Evolutionary conservation across 2,888 invertebrate species (phyloP), one percentile per base, ranked within the genome.

Genomic region (Coelogynopora nodosa): DNA sequence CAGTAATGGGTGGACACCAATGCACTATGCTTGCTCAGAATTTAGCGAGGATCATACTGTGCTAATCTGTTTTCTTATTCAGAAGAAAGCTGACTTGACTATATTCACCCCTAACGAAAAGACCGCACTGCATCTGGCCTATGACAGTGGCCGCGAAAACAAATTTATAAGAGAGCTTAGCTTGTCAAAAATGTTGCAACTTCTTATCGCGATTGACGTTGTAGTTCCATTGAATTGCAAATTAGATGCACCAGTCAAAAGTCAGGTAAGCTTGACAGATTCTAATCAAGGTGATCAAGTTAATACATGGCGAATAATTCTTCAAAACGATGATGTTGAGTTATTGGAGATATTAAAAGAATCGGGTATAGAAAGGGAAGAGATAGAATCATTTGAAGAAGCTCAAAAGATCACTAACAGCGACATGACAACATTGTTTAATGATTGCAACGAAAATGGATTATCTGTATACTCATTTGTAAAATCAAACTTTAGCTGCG

Each of bases 81-180:
- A n/a, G n/a, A n/a, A n/a, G n/a, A n/a, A n/a, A n/a, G n/a, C n/a
- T n/a, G n/a, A n/a, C n/a, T n/a, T n/a, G n/a, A n/a, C n/a, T n/a
- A n/a, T n/a, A n/a, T n/a, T n/a, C n/a, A 31, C 84, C 23, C 28
- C 82, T 1, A 26, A 31, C 13, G 31, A 82, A 29, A 83, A 84
- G n/a, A 84, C 84, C 2, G n/a, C 86, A 2, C 28, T 86, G 2
- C 83, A 86, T n/a, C 13, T 86, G 84, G 86, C 86, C 10, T 86
- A 27, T 67, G 86, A 67, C 0, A n/a, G 74, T 30, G 30, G 86
- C 23, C 84, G 86, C 0, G 23, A 27, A 2, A 86, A 84, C 5
- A 28, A 5, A 2, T 29, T 86, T 30, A 23, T 86, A 2, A n/a
- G 83, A 30, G 13, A 30, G 23, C 74, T 74, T 10, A 2, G 18